Conservation (phyloP, 2,888 invertebrate genomes). For the Melolontha melolontha region DNA sequence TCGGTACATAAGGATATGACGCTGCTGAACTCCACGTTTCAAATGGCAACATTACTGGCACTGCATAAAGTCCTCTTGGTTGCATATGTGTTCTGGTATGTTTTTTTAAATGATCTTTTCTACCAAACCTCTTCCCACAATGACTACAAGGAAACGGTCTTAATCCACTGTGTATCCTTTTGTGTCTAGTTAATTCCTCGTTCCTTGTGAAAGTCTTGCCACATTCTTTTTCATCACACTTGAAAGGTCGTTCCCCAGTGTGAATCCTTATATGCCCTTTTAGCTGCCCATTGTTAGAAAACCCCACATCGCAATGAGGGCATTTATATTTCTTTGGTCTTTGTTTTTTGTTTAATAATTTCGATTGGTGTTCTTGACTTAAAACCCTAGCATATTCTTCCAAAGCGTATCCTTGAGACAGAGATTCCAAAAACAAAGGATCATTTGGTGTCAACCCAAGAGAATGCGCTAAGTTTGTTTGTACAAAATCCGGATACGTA, state of each 20-base stretch:
- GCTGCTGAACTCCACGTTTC: slow-evolving; percentile 59
- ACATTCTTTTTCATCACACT: slow-evolving; percentile 86
- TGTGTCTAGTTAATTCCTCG: slow-evolving; percentile 92
- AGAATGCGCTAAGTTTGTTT: slow-evolving; percentile 50
- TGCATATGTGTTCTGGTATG: slow-evolving; percentile 87
- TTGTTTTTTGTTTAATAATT: slow-evolving; percentile 78
- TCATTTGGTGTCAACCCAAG: slow-evolving; percentile 56
- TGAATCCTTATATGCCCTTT: slow-evolving; percentile 93
- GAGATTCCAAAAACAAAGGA: slow-evolving; percentile 57
- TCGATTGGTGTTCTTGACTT: slow-evolving; percentile 78
- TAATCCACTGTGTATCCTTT: slow-evolving; percentile 88
- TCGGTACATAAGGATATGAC: slow-evolving; percentile 52
- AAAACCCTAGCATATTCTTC: slow-evolving; percentile 79
- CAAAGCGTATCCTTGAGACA: slow-evolving; percentile 69
- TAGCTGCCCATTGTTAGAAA: slow-evolving; percentile 93
- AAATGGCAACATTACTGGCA: slow-evolving; percentile 63
- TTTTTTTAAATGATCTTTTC: slow-evolving; percentile 95
- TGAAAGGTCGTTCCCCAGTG: slow-evolving; percentile 89
- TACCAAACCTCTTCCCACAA: slow-evolving; percentile 93
- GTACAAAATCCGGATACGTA: slow-evolving; percentile 50
- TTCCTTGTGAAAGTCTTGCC: slow-evolving; percentile 93
- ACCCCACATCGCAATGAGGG: slow-evolving; percentile 88
- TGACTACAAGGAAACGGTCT: slow-evolving; percentile 87
- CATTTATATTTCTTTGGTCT: slow-evolving; percentile 93
- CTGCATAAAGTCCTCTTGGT: slow-evolving; percentile 66